These are phyloP conservation scores for Xiphorhynchus erythropygius DNA, from an alignment of 2,797 vertebrate genomes.

Conservation along the genomic window DNA sequence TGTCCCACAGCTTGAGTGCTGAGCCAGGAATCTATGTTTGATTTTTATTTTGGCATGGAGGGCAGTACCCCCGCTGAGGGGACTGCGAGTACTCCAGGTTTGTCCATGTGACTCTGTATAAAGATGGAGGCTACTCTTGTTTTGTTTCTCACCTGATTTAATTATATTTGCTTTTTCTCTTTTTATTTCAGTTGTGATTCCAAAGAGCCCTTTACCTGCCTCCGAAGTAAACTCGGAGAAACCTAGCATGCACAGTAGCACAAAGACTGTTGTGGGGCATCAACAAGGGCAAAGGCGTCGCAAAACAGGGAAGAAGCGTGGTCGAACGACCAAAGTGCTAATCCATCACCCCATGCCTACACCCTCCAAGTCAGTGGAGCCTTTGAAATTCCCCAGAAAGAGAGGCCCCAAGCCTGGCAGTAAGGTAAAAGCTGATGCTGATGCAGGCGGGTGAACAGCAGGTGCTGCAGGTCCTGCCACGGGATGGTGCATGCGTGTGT, in stretches of 20 bases:
- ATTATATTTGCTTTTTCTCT: conserved; percentile 59
- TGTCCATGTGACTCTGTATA: conserved; percentile 7
- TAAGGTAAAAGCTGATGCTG: conserved; percentile 84
- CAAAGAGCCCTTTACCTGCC: conserved; percentile 86
- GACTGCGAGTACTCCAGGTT: background rate
- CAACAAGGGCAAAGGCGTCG: conserved; percentile 89
- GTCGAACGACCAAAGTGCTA: conserved; percentile 87
- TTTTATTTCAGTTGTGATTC: conserved; percentile 87
- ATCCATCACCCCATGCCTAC: conserved; percentile 83
- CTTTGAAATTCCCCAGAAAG: conserved; percentile 97
- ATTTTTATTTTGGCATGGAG: background rate
- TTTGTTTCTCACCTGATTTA: conserved; percentile 50
- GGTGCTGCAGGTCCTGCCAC: conserved; percentile 47
- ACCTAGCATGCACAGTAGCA: conserved; percentile 83
- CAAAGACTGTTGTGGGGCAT: conserved; percentile 80
- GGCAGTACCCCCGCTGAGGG: background rate
- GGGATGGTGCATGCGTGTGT: conserved; percentile 53
- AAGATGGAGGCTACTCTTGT: conserved; percentile 55
- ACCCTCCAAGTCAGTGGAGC: conserved; percentile 84
- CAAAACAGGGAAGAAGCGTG: conserved; percentile 90
- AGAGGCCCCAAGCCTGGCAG: conserved; percentile 97
- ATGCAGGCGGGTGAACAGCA: conserved; percentile 44
- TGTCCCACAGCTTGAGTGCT: background rate
- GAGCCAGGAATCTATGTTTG: background rate
- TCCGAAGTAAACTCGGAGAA: conserved; percentile 87